Conservation (phyloP, 2,888 invertebrate species). For the Drosophila mimica region DNA sequence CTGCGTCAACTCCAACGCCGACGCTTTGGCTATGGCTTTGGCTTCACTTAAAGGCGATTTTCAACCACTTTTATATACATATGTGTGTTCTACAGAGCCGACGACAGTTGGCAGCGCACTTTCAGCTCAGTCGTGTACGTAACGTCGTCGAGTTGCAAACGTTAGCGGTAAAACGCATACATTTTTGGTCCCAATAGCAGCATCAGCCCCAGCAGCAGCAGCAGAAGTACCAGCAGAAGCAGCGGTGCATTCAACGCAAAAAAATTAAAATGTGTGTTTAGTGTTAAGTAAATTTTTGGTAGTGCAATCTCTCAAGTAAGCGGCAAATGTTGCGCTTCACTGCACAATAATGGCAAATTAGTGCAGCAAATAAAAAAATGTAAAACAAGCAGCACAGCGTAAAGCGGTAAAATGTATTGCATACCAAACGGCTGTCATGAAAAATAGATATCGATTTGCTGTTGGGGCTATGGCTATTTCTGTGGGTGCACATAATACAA, state of each 20-base stretch:
- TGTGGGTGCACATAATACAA: constrained; percentile 32
- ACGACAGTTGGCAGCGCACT: constrained; percentile 44
- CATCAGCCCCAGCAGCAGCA: constrained; percentile 51
- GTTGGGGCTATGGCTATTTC: constrained; percentile 18
- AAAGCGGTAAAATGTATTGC: constrained; percentile 70
- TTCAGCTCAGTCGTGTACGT: constrained; percentile 82
- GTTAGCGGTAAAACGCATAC: constrained; percentile 62
- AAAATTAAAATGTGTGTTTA: constrained; percentile 53
- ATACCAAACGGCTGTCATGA: constrained; percentile 72
- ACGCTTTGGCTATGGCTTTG: constrained; percentile 71
- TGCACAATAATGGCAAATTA: constrained; percentile 54
- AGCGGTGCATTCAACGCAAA: constrained; percentile 48
- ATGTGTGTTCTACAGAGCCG: constrained; percentile 22
- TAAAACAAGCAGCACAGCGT: constrained; percentile 18
- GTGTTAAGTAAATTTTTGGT: constrained; percentile 48
- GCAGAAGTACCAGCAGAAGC: constrained; percentile 37
- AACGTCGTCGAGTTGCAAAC: constrained; percentile 80
- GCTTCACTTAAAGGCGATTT: constrained; percentile 55
- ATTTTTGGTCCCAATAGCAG: constrained; percentile 36
- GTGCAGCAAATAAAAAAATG: constrained; percentile 36
- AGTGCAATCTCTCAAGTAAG: constrained; percentile 45
- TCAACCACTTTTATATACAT: constrained; percentile 52
- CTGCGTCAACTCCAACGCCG: constrained; percentile 79
- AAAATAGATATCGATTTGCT: constrained; percentile 80
- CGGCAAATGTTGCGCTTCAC: constrained; percentile 60